Percentiles rank a stretch among this genome's conserved stretches.
phyloP scores from a whole-genome alignment of 1,140 invertebrate genomes.

The Lucilia cuprina region DNA sequence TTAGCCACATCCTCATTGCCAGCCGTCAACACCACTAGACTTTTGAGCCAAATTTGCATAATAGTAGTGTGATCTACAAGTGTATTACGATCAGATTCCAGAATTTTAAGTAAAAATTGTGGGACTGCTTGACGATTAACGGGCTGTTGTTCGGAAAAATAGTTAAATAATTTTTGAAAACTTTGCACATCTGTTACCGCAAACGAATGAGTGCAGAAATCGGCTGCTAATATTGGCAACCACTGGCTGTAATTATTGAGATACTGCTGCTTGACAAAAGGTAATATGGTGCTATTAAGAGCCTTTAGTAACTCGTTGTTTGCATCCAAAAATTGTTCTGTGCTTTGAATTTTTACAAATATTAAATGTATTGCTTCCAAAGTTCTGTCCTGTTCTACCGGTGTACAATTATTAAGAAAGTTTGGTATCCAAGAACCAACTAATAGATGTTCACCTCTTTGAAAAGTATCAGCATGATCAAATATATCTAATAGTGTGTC shows the following conservation, averaged over 20 bases:
- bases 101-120: constrained; percentile 48
- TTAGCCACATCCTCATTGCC: constrained; percentile 47
- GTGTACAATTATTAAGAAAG: constrained; percentile 51
- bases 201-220: constrained; percentile 46
- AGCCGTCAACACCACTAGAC: constrained; percentile 50
- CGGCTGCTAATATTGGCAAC: constrained; percentile 53
- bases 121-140: constrained; percentile 48
- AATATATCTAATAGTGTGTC: constrained; percentile 47
- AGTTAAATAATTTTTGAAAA: constrained; percentile 41
- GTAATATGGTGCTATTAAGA: constrained; percentile 52
- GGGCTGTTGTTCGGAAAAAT: constrained; percentile 46
- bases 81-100: constrained; percentile 33
- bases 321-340: constrained; percentile 5
- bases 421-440: constrained; percentile 54
- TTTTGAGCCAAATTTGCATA: constrained; percentile 56
- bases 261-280: constrained; percentile 51
- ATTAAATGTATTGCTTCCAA: constrained; percentile 52
- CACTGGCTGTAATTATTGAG: constrained; percentile 46
- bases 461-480: constrained; percentile 49
- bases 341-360: constrained; percentile 41
- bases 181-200: constrained; percentile 25
- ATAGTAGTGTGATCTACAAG: constrained; percentile 39
- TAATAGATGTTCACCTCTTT: constrained; percentile 53
- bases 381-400: constrained; percentile 53
- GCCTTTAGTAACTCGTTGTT: constrained; percentile 42